Percentiles rank a stretch among this genome's conserved stretches.
Conservation (phyloP, 2,888 invertebrate species). For the Ptychoptera albimana region DNA sequence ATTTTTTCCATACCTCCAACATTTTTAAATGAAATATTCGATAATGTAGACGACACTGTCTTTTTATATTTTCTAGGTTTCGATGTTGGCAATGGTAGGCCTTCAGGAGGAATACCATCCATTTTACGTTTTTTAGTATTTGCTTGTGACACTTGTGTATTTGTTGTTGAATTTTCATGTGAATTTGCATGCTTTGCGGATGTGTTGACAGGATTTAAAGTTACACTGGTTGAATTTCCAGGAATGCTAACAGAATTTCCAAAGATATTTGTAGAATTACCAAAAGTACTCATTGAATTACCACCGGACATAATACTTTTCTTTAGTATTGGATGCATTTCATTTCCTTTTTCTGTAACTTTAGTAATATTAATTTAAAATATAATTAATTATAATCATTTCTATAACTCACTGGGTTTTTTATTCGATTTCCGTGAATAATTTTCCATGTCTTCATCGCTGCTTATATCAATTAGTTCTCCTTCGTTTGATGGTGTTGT, state of each 20-base stretch:
- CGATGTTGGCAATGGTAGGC: not conserved
- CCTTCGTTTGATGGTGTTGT: conserved; percentile 20
- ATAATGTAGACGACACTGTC: conserved; percentile 5
- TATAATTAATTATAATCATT: no score
- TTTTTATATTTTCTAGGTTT: conserved; percentile 7
- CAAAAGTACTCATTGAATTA: no score
- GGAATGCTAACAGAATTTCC: not conserved
- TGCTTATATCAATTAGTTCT: conserved; percentile 65
- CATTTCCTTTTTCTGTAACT: no score
- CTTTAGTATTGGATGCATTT: no score
- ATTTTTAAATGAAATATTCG: conserved; percentile 29
- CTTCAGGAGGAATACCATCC: conserved; percentile 4
- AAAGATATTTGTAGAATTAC: no score
- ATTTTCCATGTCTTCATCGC: conserved; percentile 36
- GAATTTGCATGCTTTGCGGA: conserved; percentile 13
- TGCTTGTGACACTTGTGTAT: not conserved
- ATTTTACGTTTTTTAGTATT: conserved; percentile 10
- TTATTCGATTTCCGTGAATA: no score
- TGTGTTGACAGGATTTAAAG: conserved; percentile 17
- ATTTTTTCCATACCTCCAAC: conserved; percentile 69
- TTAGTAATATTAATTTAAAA: no score
- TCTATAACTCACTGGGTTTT: no score
- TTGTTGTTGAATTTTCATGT: conserved; percentile 6
- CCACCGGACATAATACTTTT: no score
- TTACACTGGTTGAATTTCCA: conserved; percentile 23